Base-by-base conservation (phyloP, 2,113 vertebrate species). In the Nesogale talazaci region DNA sequence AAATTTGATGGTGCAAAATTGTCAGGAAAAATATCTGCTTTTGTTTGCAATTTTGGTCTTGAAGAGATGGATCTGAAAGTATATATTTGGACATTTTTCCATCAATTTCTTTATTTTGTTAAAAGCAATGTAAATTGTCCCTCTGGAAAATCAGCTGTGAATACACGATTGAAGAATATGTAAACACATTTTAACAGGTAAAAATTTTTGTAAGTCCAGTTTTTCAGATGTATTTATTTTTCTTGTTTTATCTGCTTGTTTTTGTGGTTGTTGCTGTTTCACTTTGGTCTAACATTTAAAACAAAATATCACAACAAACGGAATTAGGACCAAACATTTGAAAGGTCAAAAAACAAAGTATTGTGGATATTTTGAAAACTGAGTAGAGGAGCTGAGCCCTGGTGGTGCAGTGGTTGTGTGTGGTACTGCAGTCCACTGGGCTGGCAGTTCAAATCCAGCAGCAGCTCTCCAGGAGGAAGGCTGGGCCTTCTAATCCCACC, bases 151-250 rank as follows among this genome's bases (percentile, higher is more conserved):
- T 70, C 12, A 82, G 20, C 23, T 63, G 2, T 29, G 40, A 36
- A 85, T 38, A 19, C 25, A 83, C 1, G 36, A 19, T n/a, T 83
- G 36, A 77, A 91, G 75, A 76, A 38, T 20, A 78, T 88, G 1
- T 81, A 80, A 89, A 90, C 17, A 86, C 40, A 63, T 92, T 88
- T 74, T 42, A 77, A 17, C 6, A 78, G 61, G 75, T 80, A 92
- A 52, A 46, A 10, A 20, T 77, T 90, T 83, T 90, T 23, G 19
- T 42, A 86, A 52, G 59, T 38, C 46, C 83, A 86, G 10, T 70
- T n/a, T 19, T 4, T 88, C 70, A 77, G 19, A 59, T 77, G 12
- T 46, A 57, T 2, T 88, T 89, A 86, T 75, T 36, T 63, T 88
- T 0, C 4, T 40, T 67, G 46, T 74, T 82, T 94, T 20, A 79